Evolutionary conservation across 2,888 invertebrate genomes (phyloP), one percentile per base, ranked within the genome.

Genomic region (Drosophila paramelanica): DNA sequence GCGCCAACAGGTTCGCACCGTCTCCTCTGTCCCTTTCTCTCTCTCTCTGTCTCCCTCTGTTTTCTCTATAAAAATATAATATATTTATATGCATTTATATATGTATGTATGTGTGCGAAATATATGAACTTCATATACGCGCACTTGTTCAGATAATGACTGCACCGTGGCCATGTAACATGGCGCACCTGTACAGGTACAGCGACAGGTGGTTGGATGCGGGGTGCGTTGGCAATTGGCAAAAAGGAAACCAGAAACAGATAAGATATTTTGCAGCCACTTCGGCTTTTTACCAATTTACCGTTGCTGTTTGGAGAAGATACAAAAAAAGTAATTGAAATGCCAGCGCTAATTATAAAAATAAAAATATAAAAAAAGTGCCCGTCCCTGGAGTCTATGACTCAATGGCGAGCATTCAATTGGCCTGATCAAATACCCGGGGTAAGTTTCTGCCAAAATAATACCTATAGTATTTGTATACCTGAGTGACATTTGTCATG

Each of bases 161-260:
- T 68, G 73, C 64, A 66, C 14, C 61, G 14, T 25, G 47, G 43
- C 41, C 67, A 57, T 79, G 77, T 74, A 67, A 74, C 36, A 49
- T 43, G 42, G 49, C 72, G 68, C 70, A 73, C 80, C 80, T 78
- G 78, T 23, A n/a, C 39, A 8, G 10, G 3, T 10, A 31, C 23
- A 27, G 47, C 25, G 1, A 7, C 27, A 7, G 27, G 27, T 27
- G 27, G 27, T 6, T 6, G 27, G 43, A 6, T 45, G 55, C 42
- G 45, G 20, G 59, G 41, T 45, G 49, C 39, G 60, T 38, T 64
- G 70, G 67, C 59, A 67, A 68, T 46, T 65, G 68, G 62, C 65
- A 71, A 70, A 81, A 78, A 31, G 74, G 79, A 77, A 85, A 77
- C 64, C 45, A 77, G 77, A 85, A 77, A 60, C 45, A 77, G 77